These are phyloP conservation scores for Eulacestoma nigropectus DNA, from an alignment of 2,113 vertebrate genomes.

Conservation along the genomic window DNA sequence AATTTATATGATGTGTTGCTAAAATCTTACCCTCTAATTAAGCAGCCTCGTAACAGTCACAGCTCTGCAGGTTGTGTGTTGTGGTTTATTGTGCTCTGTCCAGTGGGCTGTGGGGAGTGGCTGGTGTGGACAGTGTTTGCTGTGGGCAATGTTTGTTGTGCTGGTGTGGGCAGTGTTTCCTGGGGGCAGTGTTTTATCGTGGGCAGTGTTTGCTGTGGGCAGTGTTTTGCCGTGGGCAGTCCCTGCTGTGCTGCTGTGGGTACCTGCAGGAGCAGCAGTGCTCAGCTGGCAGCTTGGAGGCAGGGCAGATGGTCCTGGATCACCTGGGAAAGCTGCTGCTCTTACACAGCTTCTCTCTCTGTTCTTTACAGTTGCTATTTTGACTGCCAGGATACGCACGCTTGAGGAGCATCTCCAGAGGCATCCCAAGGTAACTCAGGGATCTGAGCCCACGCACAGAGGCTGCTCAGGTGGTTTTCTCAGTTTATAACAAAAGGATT, in stretches of 20 bases:
- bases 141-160: not conserved
- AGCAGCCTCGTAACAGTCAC: not conserved
- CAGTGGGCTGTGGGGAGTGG: not conserved
- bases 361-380: constrained; percentile 76
- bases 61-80: not conserved
- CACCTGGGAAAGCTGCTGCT: not conserved
- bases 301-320: not conserved
- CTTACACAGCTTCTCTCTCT: constrained; percentile 14
- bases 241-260: not conserved
- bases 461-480: not conserved
- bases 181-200: not conserved
- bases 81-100: not conserved
- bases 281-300: not conserved
- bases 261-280: not conserved
- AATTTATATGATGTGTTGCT: not conserved
- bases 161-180: not conserved
- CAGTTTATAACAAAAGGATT: not conserved
- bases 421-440: constrained; percentile 82
- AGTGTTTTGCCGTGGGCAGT: not conserved
- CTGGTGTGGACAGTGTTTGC: not conserved
- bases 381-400: constrained; percentile 86
- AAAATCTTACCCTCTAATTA: not conserved
- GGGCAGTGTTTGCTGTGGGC: not conserved
- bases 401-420: constrained; percentile 86
- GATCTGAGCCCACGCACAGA: not conserved